phyloP scores from a whole-genome alignment of 2,113 vertebrate genomes.

The Nothocercus nigrocapillus region DNA sequence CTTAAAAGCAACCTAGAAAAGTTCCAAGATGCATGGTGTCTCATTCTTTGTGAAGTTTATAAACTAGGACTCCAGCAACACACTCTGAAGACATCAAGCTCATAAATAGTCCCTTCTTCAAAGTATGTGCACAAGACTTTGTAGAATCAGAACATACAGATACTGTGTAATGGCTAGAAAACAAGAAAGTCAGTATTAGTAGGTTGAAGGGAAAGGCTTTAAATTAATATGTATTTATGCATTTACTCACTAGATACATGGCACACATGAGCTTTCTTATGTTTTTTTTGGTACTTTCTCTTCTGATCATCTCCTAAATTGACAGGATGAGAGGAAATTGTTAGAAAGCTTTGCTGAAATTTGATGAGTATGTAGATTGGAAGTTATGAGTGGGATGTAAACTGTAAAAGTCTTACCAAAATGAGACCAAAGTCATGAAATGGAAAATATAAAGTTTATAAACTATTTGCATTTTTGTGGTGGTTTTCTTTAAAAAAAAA shows the following conservation, averaged over 20 bases:
- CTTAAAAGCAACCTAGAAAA: not conserved
- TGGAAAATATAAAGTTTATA: not conserved
- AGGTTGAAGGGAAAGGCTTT: not conserved
- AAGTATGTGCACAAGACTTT: not conserved
- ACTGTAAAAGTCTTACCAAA: not conserved
- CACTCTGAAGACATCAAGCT: not conserved
- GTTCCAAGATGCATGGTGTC: rapidly evolving
- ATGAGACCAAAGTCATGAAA: not conserved
- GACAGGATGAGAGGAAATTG: not conserved
- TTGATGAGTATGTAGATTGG: not conserved
- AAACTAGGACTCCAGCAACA: rapidly evolving
- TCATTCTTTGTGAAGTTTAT: not conserved
- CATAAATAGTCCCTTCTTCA: not conserved
- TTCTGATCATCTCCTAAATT: not conserved
- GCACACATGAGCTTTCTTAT: not conserved
- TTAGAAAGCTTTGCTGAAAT: not conserved
- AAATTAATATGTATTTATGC: rapidly evolving
- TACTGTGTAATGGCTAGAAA: not conserved
- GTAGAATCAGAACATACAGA: not conserved
- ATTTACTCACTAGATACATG: not conserved
- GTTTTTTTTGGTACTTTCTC: not conserved
- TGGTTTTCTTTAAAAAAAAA: not conserved
- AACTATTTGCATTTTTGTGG: not conserved
- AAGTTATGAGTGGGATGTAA: not conserved
- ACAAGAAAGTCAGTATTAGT: not conserved